Evolutionary conservation across 2,888 invertebrate species (phyloP).

Genomic region (Frankliniella fusca): DNA sequence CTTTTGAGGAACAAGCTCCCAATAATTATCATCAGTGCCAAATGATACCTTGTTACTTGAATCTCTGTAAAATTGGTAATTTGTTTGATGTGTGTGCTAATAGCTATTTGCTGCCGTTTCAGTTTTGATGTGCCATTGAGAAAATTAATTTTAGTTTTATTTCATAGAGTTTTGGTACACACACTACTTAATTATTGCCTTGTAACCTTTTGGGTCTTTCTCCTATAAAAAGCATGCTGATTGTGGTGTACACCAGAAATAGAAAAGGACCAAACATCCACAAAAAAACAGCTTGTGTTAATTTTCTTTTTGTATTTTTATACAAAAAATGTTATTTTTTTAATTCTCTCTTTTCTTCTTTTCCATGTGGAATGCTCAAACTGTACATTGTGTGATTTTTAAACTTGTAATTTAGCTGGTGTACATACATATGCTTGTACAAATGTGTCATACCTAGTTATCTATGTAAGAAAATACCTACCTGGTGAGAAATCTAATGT

Average conservation of each 20-base stretch:
- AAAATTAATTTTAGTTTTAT: background rate
- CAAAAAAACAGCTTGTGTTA: conserved; percentile 12
- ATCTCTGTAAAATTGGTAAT: conserved; percentile 10
- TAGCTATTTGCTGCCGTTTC: conserved; percentile 19
- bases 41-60: conserved; percentile 1
- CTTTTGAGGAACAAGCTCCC: background rate
- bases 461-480: conserved; percentile 7
- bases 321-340: conserved; percentile 26
- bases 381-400: conserved; percentile 19
- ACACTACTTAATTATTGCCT: background rate
- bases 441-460: conserved; percentile 25
- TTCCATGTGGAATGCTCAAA: conserved; percentile 22
- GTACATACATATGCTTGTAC: conserved; percentile 23
- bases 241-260: conserved; percentile 4
- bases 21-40: conserved; percentile 19
- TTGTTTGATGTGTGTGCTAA: background rate
- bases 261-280: conserved; percentile 12
- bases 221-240: background rate
- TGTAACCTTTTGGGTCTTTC: background rate
- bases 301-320: conserved; percentile 22
- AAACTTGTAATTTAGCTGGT: conserved; percentile 17
- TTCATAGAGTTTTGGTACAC: background rate
- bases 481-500: too few relatives aligned
- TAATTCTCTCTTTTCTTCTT: conserved; percentile 25
- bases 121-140: conserved; percentile 9